These are phyloP conservation scores for Muntiacus muntjak DNA, from an alignment of 2,113 vertebrate species.

Conservation along the genomic window DNA sequence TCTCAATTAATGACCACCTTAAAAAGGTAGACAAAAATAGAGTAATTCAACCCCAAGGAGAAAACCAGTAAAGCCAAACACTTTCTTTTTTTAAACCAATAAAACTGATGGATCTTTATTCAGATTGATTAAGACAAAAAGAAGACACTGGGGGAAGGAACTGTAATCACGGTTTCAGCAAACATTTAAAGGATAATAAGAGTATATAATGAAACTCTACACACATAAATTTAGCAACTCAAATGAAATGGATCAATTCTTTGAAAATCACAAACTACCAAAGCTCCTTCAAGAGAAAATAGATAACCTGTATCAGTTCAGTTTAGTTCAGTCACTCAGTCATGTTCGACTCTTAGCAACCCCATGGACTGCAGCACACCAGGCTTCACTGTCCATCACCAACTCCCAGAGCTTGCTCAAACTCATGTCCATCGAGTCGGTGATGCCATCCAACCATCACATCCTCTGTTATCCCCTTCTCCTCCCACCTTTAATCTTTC, in stretches of 20 bases:
- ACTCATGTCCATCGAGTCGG: fast-evolving
- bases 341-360: fast-evolving
- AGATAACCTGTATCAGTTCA: background rate
- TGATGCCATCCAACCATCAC: background rate
- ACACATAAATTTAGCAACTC: background rate
- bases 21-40: background rate
- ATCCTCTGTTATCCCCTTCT: background rate
- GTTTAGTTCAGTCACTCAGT: background rate
- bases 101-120: background rate
- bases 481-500: background rate
- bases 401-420: background rate
- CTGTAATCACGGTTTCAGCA: background rate
- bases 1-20: background rate
- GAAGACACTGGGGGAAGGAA: background rate
- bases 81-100: background rate
- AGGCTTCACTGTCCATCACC: background rate
- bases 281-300: background rate
- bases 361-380: background rate
- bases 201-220: background rate
- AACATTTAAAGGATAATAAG: background rate
- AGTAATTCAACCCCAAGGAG: background rate
- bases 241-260: background rate
- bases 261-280: background rate
- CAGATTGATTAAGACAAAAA: background rate
- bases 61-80: background rate